Conservation (phyloP, 2,113 vertebrate genomes). For the Rhipidura dahli region DNA sequence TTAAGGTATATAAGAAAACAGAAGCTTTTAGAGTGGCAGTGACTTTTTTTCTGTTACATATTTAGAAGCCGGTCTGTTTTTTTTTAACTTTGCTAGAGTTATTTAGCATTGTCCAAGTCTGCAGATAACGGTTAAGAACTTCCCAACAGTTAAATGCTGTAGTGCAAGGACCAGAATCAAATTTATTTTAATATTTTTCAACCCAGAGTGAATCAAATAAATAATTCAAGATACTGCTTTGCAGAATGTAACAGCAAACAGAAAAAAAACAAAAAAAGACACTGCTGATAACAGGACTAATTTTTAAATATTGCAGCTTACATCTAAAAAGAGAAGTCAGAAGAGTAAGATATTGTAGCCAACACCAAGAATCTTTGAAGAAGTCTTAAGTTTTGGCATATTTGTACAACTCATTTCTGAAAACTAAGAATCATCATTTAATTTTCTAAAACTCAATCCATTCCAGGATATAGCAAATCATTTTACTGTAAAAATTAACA, state of each 20-base stretch:
- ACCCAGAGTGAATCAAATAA: neutral
- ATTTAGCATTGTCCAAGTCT: neutral
- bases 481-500: neutral
- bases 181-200: neutral
- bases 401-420: neutral
- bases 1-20: neutral
- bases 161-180: neutral
- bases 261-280: accelerated
- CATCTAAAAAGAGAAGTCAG: neutral
- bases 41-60: neutral
- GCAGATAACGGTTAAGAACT: neutral
- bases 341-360: neutral
- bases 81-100: neutral
- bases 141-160: neutral
- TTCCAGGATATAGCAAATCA: neutral
- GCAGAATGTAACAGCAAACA: neutral
- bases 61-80: neutral
- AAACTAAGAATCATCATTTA: neutral
- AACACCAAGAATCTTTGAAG: neutral
- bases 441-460: neutral
- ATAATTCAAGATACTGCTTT: neutral
- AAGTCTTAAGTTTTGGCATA: neutral
- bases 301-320: neutral
- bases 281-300: neutral
- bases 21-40: neutral